Evolutionary conservation across 2,113 vertebrate genomes (phyloP).

Genomic region (Australoheros scitulus): DNA sequence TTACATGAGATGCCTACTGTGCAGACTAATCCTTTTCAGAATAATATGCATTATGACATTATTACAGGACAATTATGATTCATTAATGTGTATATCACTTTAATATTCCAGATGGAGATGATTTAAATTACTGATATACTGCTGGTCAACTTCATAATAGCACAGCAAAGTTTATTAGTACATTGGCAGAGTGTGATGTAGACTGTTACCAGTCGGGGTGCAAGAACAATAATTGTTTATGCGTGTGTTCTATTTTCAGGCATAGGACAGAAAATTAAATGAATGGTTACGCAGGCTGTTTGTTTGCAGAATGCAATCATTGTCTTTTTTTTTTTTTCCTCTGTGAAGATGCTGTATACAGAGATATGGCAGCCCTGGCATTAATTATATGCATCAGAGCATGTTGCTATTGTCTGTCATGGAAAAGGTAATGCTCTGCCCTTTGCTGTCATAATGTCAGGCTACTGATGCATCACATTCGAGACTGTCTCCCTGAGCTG

Average conservation of each 20-base stretch:
- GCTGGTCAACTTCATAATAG: background rate
- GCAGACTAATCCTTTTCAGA: background rate
- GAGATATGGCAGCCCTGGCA: background rate
- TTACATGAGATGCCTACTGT: background rate
- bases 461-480: conserved; percentile 97
- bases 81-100: background rate
- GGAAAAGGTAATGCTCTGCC: conserved; percentile 14
- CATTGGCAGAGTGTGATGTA: background rate
- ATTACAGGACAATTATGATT: background rate
- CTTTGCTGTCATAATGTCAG: conserved; percentile 71
- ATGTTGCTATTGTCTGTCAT: background rate
- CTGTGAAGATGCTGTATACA: background rate
- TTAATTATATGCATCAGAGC: background rate
- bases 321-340: background rate
- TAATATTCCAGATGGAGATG: background rate
- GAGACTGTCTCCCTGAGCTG: conserved; percentile 96
- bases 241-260: background rate
- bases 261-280: background rate
- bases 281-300: background rate
- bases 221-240: background rate
- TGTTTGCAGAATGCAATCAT: background rate
- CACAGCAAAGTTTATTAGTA: background rate
- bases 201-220: background rate
- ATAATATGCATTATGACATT: background rate
- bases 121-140: background rate